These are phyloP conservation scores for Orientallactaga sibirica DNA, from an alignment of 2,797 vertebrate genomes.

Conservation along the genomic window DNA sequence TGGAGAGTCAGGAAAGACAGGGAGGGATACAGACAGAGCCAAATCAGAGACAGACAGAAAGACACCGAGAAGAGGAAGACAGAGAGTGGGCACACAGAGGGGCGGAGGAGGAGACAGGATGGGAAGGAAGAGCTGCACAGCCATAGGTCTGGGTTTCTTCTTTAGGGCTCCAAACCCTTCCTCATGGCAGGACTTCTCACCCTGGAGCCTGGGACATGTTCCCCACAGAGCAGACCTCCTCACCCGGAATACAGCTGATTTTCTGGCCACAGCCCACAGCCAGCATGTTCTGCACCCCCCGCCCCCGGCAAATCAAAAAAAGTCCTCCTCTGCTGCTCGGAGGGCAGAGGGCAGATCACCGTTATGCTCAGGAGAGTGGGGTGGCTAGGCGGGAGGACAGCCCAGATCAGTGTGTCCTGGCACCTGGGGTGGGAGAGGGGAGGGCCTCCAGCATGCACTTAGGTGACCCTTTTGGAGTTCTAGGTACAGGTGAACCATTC, in stretches of 20 bases:
- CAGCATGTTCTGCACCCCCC: not conserved
- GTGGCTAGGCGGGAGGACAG: too few relatives aligned
- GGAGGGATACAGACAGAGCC: too few relatives aligned
- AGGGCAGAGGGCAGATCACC: not conserved
- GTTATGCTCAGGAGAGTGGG: not conserved
- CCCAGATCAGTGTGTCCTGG: not conserved
- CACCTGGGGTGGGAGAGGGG: not conserved
- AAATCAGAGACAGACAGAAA: not conserved
- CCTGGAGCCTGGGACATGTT: not conserved
- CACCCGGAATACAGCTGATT: too few relatives aligned
- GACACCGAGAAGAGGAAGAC: not conserved
- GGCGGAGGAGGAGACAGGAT: not conserved
- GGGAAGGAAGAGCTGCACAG: not conserved
- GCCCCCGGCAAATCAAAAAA: not conserved
- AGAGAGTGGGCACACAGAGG: too few relatives aligned
- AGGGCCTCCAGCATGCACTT: not conserved
- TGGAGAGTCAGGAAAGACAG: not conserved
- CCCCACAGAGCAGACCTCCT: fast-evolving
- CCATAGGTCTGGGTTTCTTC: not conserved
- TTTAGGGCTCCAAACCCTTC: not conserved
- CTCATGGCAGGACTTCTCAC: not conserved
- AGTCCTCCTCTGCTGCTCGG: too few relatives aligned
- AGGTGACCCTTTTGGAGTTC: not conserved
- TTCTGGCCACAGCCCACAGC: not conserved
- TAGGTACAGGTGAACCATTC: not conserved